Evolutionary conservation across 2,888 invertebrate genomes (phyloP).

Genomic region (Enchytraeus crypticus): DNA sequence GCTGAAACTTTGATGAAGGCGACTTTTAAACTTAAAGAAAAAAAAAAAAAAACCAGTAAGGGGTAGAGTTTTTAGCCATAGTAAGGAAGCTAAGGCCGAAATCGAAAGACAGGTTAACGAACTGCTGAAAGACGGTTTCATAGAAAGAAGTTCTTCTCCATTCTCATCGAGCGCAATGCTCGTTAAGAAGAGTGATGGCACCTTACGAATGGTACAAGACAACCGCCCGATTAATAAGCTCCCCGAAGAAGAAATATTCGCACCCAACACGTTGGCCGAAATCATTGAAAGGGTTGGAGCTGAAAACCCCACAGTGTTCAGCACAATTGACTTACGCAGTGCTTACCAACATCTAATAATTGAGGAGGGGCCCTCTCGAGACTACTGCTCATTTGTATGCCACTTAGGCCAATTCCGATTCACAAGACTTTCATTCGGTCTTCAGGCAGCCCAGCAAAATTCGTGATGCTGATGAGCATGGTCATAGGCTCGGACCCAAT

Average conservation of each 20-base stretch:
- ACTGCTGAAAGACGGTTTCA: not conserved
- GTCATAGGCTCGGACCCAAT: not conserved
- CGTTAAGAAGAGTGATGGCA: not conserved
- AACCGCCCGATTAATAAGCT: not conserved
- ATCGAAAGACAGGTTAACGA: not conserved
- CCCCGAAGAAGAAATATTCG: not conserved
- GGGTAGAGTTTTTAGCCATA: not conserved
- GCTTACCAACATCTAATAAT: not conserved
- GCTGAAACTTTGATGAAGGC: too few species aligned
- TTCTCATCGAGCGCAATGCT: too few species aligned
- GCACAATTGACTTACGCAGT: not conserved
- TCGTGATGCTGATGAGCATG: not conserved
- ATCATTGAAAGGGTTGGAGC: not conserved
- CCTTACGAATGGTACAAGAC: not conserved
- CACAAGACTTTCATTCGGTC: too few species aligned
- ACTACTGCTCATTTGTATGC: too few species aligned
- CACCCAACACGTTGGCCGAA: not conserved
- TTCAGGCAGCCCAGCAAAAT: too few species aligned
- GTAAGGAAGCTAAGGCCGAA: not conserved
- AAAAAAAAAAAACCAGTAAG: not conserved
- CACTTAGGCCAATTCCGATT: too few species aligned
- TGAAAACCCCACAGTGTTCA: not conserved
- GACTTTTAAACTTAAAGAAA: too few species aligned
- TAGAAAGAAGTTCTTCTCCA: not conserved
- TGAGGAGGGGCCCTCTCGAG: not conserved